phyloP scores from a whole-genome alignment of 1,140 invertebrate genomes.

The Berghia stephanieae region DNA sequence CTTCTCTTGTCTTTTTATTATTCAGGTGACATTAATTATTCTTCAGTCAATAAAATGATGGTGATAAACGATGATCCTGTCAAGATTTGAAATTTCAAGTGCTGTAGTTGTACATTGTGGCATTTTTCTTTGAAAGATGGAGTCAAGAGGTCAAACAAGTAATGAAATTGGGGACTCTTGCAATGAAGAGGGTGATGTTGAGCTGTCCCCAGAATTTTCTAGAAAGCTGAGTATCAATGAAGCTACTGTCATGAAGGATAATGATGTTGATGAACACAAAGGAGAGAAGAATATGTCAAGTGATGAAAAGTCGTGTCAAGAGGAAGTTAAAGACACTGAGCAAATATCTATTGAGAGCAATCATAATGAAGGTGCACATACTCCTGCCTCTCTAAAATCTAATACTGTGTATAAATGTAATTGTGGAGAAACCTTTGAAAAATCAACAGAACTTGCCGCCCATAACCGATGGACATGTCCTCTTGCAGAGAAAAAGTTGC shows the following conservation, averaged over 20 bases:
- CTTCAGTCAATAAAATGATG: too few species aligned
- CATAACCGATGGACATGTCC: constrained; percentile 28
- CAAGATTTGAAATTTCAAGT: too few species aligned
- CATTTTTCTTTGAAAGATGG: too few species aligned
- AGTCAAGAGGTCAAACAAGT: too few species aligned
- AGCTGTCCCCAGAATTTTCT: constrained; percentile 25
- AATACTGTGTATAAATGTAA: background rate
- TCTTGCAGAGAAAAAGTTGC: constrained; percentile 17
- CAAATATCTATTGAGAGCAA: background rate
- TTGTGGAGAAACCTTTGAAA: constrained; percentile 25
- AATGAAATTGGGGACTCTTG: too few species aligned
- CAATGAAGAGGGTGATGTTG: too few species aligned
- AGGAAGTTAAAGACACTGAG: background rate
- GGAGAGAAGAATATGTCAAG: background rate
- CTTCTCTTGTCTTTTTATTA: too few species aligned
- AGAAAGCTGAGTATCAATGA: constrained; percentile 22
- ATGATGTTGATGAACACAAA: background rate
- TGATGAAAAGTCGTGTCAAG: background rate
- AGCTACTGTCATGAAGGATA: too few species aligned
- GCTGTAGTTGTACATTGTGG: too few species aligned
- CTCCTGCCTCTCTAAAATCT: too few species aligned
- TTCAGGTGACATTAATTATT: too few species aligned
- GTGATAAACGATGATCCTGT: too few species aligned
- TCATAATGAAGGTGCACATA: background rate
- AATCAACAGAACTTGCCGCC: constrained; percentile 17